Conservation (phyloP, 2,888 invertebrate genomes). For the Eristalinus sepulchralis region DNA sequence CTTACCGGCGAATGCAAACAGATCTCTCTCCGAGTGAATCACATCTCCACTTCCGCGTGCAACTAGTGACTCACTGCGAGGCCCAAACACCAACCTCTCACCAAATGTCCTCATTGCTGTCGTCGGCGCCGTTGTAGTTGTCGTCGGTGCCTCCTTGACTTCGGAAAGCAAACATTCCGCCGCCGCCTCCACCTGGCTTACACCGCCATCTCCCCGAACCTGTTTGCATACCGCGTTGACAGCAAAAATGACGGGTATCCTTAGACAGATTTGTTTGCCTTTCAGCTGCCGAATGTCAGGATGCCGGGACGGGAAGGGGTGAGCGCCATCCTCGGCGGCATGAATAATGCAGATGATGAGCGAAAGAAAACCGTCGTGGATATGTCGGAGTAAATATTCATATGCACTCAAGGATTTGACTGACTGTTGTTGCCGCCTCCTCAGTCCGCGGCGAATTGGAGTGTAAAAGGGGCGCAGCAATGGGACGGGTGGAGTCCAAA, state of each 20-base stretch:
- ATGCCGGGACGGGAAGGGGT: background rate
- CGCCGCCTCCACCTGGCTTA: too few species aligned
- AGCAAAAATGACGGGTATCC: background rate
- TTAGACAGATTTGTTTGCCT: slow-evolving; percentile 42
- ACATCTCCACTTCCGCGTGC: background rate
- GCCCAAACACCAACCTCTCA: background rate
- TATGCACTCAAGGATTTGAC: slow-evolving; percentile 52
- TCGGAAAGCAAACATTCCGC: background rate
- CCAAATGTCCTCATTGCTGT: too few species aligned
- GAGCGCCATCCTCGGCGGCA: background rate
- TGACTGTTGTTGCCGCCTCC: background rate
- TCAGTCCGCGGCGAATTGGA: slow-evolving; percentile 1
- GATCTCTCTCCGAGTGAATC: background rate
- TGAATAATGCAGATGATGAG: slow-evolving; percentile 42
- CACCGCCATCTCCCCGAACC: too few species aligned
- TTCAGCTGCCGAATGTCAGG: slow-evolving; percentile 7
- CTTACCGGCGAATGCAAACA: background rate
- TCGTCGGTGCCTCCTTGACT: too few species aligned
- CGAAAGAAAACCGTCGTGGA: background rate
- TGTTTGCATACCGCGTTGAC: slow-evolving; percentile 23
- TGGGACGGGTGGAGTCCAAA: background rate
- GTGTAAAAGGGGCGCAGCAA: background rate
- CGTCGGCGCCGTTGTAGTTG: too few species aligned
- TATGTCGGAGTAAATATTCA: slow-evolving; percentile 59
- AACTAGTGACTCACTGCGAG: background rate